These are phyloP conservation scores for Coregonus ussuriensis DNA, from an alignment of 2,797 vertebrate genomes.

Conservation along the genomic window DNA sequence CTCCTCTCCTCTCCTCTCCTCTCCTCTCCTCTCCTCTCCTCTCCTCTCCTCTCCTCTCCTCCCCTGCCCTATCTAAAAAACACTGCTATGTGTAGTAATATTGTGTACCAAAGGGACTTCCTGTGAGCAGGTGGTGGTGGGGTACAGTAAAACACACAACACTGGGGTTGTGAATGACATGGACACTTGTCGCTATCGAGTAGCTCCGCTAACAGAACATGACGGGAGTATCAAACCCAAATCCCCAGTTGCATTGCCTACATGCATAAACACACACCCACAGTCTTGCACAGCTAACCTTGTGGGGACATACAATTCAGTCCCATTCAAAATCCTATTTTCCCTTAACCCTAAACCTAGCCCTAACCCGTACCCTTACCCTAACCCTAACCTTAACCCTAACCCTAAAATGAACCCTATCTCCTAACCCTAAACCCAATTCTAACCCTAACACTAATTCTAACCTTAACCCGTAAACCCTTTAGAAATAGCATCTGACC, in stretches of 20 bases:
- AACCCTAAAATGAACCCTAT: no score
- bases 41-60: no score
- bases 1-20: constrained; percentile 33
- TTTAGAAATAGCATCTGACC: no score
- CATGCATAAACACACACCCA: constrained; percentile 82
- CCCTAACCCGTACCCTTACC: no score
- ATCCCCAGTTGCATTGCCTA: constrained; percentile 89
- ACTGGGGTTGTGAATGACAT: constrained; percentile 46
- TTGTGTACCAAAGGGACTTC: constrained; percentile 75
- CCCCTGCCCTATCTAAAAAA: constrained; percentile 58
- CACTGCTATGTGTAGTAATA: constrained; percentile 33
- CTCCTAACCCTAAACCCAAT: no score
- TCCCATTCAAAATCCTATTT: no score
- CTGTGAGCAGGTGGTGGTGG: neutral
- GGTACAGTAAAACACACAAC: constrained; percentile 56
- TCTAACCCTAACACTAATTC: no score
- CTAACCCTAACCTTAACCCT: no score
- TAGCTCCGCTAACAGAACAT: constrained; percentile 52
- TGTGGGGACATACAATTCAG: no score
- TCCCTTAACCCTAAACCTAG: no score
- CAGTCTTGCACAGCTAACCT: no score
- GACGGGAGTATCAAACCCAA: constrained; percentile 81
- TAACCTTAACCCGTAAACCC: no score
- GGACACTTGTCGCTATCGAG: constrained; percentile 81
- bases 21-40: fast-evolving